Evolutionary conservation across 2,113 vertebrate genomes (phyloP).

Genomic region (Heterocephalus glaber): DNA sequence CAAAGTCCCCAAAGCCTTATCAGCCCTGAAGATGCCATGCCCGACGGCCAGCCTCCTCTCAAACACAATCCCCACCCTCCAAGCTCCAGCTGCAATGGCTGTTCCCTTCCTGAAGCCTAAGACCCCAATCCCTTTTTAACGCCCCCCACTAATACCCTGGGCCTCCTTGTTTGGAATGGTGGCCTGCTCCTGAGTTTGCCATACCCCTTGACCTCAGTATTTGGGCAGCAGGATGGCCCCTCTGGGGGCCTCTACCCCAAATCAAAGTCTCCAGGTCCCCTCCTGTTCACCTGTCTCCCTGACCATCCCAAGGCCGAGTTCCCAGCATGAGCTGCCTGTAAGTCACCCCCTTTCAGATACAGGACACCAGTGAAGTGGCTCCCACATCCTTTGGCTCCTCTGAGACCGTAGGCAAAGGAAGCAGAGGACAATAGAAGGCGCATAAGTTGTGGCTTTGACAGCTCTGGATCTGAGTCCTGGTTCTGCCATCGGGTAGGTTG

Average conservation of each 20-base stretch:
- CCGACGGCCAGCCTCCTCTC: background rate
- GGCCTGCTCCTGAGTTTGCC: background rate
- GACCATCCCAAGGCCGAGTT: background rate
- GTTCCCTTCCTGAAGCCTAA: background rate
- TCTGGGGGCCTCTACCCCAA: background rate
- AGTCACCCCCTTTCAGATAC: background rate
- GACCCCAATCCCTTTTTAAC: background rate
- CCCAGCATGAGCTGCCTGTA: background rate
- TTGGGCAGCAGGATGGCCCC: background rate
- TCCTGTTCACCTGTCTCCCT: background rate
- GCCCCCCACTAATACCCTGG: background rate
- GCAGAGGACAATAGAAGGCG: background rate
- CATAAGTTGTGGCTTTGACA: background rate
- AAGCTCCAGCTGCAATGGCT: background rate
- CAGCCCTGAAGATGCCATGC: background rate
- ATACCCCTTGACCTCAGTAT: background rate
- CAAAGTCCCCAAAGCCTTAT: background rate
- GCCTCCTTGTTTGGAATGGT: background rate
- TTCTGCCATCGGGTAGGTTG: background rate
- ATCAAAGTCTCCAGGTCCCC: background rate
- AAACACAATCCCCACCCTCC: background rate
- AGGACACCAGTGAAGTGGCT: background rate
- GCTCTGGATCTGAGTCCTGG: background rate
- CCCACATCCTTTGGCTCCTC: background rate
- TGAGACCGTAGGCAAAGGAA: background rate